These are phyloP conservation scores for Catostomus latipinnis DNA, from an alignment of 2,797 vertebrate genomes.

Conservation along the genomic window DNA sequence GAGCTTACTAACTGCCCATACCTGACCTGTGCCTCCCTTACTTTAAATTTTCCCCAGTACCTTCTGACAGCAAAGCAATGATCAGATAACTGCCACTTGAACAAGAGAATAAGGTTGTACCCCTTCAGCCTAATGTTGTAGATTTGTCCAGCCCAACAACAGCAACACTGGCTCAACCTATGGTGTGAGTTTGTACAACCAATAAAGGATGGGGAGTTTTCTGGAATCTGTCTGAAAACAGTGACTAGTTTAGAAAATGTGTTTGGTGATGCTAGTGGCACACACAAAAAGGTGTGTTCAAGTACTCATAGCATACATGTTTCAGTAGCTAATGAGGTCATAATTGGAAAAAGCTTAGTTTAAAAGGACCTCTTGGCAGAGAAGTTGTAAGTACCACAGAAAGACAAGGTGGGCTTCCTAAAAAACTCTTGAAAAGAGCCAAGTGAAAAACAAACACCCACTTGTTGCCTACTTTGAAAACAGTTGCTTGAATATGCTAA, in stretches of 20 bases:
- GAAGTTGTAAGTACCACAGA: constrained; percentile 3
- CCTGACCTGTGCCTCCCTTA: constrained; percentile 12
- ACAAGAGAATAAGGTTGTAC: not conserved
- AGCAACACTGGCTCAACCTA: no score
- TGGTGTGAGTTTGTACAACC: no score
- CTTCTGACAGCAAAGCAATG: constrained; percentile 20
- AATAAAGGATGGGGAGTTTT: no score
- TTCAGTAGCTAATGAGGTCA: not conserved
- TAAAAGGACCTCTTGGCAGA: constrained; percentile 6
- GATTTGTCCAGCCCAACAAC: no score
- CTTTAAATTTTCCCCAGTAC: not conserved
- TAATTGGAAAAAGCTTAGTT: not conserved
- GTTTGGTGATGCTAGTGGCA: no score
- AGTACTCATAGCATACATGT: not conserved
- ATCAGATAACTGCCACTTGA: constrained; percentile 23
- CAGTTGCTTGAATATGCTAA: constrained; percentile 13
- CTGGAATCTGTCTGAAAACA: no score
- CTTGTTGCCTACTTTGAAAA: constrained; percentile 23
- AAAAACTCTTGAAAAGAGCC: constrained; percentile 13
- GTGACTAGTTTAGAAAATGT: no score
- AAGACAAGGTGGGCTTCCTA: not conserved
- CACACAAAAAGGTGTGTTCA: no score
- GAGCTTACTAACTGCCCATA: constrained; percentile 7
- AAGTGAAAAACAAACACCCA: constrained; percentile 18
- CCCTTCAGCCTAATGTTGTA: not conserved